phyloP scores from a whole-genome alignment of 1,140 invertebrate species.

The Anagrus nilaparvatae region DNA sequence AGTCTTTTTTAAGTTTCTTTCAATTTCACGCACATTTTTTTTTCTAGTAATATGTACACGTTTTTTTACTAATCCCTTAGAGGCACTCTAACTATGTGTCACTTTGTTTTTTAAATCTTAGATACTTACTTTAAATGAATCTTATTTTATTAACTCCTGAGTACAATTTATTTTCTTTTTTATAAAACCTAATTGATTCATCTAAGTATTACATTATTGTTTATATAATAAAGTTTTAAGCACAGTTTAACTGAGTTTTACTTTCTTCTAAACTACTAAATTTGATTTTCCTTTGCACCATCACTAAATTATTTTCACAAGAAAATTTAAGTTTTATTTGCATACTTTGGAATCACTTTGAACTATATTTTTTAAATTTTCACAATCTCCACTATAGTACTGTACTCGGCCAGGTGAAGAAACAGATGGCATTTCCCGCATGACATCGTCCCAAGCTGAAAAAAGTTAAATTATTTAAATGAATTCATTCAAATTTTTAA shows the following conservation, averaged over 20 bases:
- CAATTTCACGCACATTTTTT: conserved; percentile 10
- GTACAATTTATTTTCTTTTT: conserved; percentile 11
- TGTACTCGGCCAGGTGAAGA: conserved; percentile 29
- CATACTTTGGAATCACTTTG: conserved; percentile 18
- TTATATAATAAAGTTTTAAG: too few species aligned
- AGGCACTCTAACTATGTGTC: conserved; percentile 18
- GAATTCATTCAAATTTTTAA: not conserved
- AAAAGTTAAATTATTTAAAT: not conserved
- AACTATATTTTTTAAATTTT: conserved; percentile 19
- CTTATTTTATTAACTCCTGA: conserved; percentile 10
- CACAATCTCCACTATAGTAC: conserved; percentile 40
- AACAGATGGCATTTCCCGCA: conserved; percentile 32
- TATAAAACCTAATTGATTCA: conserved; percentile 1
- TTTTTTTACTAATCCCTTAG: conserved; percentile 14
- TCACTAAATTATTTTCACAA: conserved; percentile 12
- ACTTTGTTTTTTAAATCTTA: conserved; percentile 17
- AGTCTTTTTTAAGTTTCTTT: conserved; percentile 10
- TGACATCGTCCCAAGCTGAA: conserved; percentile 37
- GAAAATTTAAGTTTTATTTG: conserved; percentile 10
- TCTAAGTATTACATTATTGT: conserved; percentile 7
- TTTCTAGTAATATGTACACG: conserved; percentile 12
- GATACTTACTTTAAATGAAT: conserved; percentile 12
- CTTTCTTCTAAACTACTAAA: conserved; percentile 10
- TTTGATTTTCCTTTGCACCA: conserved; percentile 11
- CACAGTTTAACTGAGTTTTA: conserved; percentile 16